Conservation (phyloP, 2,797 vertebrate genomes). For the Perodicticus potto region DNA sequence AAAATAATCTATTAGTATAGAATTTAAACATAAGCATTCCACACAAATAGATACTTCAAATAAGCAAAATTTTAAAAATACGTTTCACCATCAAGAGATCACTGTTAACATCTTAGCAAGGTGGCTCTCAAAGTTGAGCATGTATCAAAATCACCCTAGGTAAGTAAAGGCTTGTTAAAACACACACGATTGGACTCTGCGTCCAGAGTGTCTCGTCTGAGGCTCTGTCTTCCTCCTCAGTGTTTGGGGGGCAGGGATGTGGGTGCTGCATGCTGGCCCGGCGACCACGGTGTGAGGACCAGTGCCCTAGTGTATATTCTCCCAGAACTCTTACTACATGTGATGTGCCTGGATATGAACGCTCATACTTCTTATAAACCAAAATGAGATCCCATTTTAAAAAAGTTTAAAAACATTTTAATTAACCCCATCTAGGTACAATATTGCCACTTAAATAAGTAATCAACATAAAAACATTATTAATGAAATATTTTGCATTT, state of each 20-base stretch:
- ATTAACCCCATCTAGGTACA: not conserved
- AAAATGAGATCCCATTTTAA: not conserved
- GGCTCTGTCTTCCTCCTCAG: not conserved
- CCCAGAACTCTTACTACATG: not conserved
- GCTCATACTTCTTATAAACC: not conserved
- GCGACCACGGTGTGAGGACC: not conserved
- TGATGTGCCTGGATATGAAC: not conserved
- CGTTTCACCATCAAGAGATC: not conserved
- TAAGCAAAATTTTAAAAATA: not conserved
- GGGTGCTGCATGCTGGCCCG: no score
- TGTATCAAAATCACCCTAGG: not conserved
- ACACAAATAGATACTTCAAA: not conserved
- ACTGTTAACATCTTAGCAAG: not conserved
- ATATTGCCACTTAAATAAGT: not conserved
- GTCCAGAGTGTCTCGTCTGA: no score
- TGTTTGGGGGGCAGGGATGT: not conserved
- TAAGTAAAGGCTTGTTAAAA: not conserved
- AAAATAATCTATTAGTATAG: not conserved
- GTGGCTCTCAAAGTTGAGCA: not conserved
- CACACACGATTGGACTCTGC: not conserved
- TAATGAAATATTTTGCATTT: not conserved
- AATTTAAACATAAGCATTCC: not conserved
- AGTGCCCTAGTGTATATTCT: no score
- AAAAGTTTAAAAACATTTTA: not conserved
- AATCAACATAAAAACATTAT: not conserved